Evolutionary conservation across 2,113 vertebrate genomes (phyloP), one percentile per base, ranked within the genome.

Genomic region (Oryzias curvinotus): DNA sequence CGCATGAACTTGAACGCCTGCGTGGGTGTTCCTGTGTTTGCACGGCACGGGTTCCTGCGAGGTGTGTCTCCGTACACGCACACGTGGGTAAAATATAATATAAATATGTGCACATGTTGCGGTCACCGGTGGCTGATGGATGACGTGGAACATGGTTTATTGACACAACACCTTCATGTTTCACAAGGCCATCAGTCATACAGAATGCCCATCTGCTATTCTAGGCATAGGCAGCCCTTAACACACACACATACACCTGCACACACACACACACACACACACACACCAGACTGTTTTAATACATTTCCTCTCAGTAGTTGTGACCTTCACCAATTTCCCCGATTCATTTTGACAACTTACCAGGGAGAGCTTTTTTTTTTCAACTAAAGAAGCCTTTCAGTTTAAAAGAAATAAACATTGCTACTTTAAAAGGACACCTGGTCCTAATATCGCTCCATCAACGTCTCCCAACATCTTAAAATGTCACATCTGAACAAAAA

Each of bases 151-250:
- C 81, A 67, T 60, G 23, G 73, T 88, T 90, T 90, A 90, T 87
- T 90, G 89, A 89, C 85, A 90, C 82, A 84, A 89, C 85, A 87
- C 85, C 87, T 88, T 90, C 73, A 82, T 81, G 83, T 91, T 88
- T 89, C 88, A 84, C 81, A 71, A 83, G 72, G 58, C 80, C 77
- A 90, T 90, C 85, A 78, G 85, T 91, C 88, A 89, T 68, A 84
- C 56, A 60, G 58, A 68, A 75, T 72, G 77, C 74, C 71, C 81
- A 80, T 81, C 77, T 84, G 79, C 81, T 82, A 47, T 53, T 71
- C 23, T 14, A 76, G 64, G 60, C 73, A 72, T 80, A 60, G 75
- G 67, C 61, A n/a, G 55, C 18, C 14, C 57, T 62, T 57, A 52
- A 59, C 53, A 42, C 30, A 25, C 50, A 52, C 21, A 46, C 15